Evolutionary conservation across 2,888 invertebrate species (phyloP).

Genomic region (Ophion ventricosus): DNA sequence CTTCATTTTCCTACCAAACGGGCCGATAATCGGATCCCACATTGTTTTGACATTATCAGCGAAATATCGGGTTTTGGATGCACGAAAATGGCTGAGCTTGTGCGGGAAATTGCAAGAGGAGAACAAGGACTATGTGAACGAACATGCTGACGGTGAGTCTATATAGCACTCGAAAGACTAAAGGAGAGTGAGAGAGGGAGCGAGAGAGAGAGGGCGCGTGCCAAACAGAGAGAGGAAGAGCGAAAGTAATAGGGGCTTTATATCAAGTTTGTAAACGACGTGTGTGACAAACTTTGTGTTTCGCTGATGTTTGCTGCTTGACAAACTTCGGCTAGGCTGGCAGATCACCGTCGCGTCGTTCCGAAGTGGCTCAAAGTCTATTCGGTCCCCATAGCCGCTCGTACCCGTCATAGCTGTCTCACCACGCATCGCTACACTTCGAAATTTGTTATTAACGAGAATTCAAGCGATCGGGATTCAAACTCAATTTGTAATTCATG

Average conservation of each 20-base stretch:
- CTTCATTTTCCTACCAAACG: not conserved
- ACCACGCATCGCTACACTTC: constrained; percentile 23
- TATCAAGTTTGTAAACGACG: constrained; percentile 59
- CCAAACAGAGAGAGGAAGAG: not conserved
- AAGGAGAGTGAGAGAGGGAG: not conserved
- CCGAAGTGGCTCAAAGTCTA: constrained; percentile 30
- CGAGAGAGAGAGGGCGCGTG: not conserved
- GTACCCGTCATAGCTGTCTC: constrained; percentile 40
- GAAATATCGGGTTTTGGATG: constrained; percentile 69
- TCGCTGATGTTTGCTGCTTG: constrained; percentile 35
- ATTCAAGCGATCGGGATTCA: not conserved
- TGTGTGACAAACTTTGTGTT: constrained; percentile 61
- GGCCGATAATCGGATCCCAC: constrained; percentile 50
- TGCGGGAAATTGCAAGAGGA: constrained; percentile 10
- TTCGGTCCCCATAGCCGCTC: constrained; percentile 8
- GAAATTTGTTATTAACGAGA: constrained; percentile 26
- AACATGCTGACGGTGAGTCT: constrained; percentile 39
- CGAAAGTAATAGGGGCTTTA: constrained; percentile 19
- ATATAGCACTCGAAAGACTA: not conserved
- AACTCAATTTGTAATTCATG: not conserved
- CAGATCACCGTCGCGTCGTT: constrained; percentile 24
- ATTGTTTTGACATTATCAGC: constrained; percentile 64
- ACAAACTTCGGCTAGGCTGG: constrained; percentile 52
- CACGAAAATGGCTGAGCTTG: constrained; percentile 58
- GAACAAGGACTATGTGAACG: constrained; percentile 40